Evolutionary conservation across 2,797 vertebrate species (phyloP).

Genomic region (Pipistrellus pipistrellus): DNA sequence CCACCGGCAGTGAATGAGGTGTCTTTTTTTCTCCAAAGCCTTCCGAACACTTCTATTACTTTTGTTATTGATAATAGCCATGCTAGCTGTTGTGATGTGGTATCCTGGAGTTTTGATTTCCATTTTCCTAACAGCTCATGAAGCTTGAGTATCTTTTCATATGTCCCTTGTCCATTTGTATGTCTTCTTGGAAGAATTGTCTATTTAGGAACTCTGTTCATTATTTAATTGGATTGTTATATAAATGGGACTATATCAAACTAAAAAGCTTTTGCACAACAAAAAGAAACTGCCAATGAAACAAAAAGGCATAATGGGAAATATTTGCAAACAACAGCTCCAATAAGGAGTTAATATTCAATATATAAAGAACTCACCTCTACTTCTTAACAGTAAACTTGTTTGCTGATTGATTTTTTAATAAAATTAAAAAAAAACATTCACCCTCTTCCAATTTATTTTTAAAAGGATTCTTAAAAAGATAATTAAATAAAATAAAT

Average conservation of each 20-base stretch:
- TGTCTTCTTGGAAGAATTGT: background rate
- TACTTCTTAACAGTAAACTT: background rate
- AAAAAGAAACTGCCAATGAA: background rate
- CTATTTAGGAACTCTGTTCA: background rate
- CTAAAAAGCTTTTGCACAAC: background rate
- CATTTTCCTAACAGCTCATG: background rate
- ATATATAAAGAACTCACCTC: background rate
- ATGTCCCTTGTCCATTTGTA: background rate
- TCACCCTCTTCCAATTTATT: slow-evolving; percentile 46
- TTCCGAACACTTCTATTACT: background rate
- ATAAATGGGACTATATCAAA: background rate
- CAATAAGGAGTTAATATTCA: background rate
- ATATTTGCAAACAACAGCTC: background rate
- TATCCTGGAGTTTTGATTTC: background rate
- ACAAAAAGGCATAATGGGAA: background rate
- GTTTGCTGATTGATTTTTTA: background rate
- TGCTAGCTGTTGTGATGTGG: background rate
- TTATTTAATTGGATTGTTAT: background rate
- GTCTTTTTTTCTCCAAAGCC: background rate
- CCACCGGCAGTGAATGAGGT: background rate
- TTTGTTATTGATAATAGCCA: background rate
- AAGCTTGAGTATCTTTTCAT: background rate
- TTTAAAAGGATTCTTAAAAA: slow-evolving; percentile 56
- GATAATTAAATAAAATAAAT: slow-evolving; percentile 36
- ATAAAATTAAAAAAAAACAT: background rate